Conservation (phyloP, 2,113 vertebrate species). For the Labeo catla region DNA sequence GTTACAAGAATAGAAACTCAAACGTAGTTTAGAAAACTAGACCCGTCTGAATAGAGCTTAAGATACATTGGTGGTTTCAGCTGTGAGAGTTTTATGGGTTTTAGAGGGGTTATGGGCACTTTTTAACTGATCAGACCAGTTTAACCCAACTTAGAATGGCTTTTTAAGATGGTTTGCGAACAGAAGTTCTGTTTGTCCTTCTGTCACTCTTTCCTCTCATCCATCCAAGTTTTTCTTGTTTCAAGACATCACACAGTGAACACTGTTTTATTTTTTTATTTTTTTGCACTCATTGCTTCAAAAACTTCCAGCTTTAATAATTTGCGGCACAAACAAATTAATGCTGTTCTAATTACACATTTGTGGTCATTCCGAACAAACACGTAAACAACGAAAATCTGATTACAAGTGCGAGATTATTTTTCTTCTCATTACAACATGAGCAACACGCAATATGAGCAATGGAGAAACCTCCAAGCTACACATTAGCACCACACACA, state of each 20-base stretch:
- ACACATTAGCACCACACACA: constrained; percentile 55
- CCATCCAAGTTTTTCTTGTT: background rate
- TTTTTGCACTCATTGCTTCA: background rate
- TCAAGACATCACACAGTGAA: background rate
- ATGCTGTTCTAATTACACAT: constrained; percentile 40
- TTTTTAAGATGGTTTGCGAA: too few relatives aligned
- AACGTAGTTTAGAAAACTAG: too few relatives aligned
- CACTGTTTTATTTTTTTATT: background rate
- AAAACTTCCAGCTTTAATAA: constrained; percentile 28
- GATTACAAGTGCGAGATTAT: constrained; percentile 48
- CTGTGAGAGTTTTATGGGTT: background rate
- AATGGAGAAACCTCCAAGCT: constrained; percentile 67
- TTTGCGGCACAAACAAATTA: constrained; percentile 23
- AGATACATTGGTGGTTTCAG: background rate
- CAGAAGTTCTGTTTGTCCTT: too few relatives aligned
- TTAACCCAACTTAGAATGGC: too few relatives aligned
- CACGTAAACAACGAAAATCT: constrained; percentile 52
- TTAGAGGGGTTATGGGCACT: constrained; percentile 13
- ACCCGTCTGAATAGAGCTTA: too few relatives aligned
- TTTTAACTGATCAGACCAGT: background rate
- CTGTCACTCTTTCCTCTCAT: too few relatives aligned
- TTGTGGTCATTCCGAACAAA: constrained; percentile 44
- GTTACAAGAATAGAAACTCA: too few relatives aligned
- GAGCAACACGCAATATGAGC: constrained; percentile 50
- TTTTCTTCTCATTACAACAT: constrained; percentile 37